Conservation (phyloP, 2,888 invertebrate genomes). For the Chloroclysta siterata region DNA sequence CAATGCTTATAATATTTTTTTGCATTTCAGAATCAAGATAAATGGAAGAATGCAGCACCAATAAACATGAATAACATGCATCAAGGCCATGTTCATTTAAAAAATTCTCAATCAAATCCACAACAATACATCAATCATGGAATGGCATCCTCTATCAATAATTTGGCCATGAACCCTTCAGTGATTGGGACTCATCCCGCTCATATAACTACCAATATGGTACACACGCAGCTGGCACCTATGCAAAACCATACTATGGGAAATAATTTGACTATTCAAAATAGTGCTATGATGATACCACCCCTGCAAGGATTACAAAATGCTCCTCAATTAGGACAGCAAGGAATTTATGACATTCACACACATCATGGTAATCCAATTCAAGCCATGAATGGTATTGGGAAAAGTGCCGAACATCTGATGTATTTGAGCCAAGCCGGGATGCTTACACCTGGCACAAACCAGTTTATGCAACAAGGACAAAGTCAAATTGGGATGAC, state of each 20-base stretch:
- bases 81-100: constrained; percentile 80
- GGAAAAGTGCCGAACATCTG: constrained; percentile 79
- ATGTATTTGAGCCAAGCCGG: constrained; percentile 82
- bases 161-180: constrained; percentile 78
- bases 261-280: constrained; percentile 74
- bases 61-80: constrained; percentile 84
- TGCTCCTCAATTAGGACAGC: constrained; percentile 80
- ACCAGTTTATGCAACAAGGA: constrained; percentile 86
- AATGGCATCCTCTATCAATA: constrained; percentile 77
- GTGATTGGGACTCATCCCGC: constrained; percentile 79
- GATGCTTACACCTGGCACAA: constrained; percentile 85
- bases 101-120: constrained; percentile 80
- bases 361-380: constrained; percentile 78
- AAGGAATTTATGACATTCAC: constrained; percentile 80
- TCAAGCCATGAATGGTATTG: constrained; percentile 82
- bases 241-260: constrained; percentile 79
- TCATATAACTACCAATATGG: constrained; percentile 79
- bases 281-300: constrained; percentile 80
- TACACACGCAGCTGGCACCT: constrained; percentile 83
- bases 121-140: constrained; percentile 81
- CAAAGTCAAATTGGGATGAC: constrained; percentile 85
- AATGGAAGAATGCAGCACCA: constrained; percentile 92
- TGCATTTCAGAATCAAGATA: constrained; percentile 90
- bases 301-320: constrained; percentile 80
- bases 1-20: constrained; percentile 11